Conservation (phyloP, 2,888 invertebrate genomes). For the Iselma pallidipennis region DNA sequence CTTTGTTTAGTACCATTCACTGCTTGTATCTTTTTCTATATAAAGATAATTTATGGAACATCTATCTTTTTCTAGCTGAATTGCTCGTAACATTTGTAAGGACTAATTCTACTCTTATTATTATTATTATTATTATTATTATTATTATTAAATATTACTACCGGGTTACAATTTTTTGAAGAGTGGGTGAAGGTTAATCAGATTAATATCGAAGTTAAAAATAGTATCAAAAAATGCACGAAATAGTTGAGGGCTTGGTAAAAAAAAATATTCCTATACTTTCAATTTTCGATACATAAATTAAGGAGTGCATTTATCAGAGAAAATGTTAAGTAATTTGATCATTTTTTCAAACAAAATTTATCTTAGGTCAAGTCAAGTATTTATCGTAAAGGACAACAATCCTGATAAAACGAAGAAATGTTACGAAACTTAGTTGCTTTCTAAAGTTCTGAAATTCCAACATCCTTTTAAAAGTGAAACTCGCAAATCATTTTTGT, state of each 20-base stretch:
- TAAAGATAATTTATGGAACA: not conserved
- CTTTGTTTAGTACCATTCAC: conserved; percentile 2
- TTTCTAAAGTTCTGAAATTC: not conserved
- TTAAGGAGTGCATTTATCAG: no score
- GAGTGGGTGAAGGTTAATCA: not conserved
- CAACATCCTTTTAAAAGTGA: not conserved
- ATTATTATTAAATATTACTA: not conserved
- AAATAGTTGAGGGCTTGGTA: not conserved
- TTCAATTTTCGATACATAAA: no score
- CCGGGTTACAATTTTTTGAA: not conserved
- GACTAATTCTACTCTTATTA: not conserved
- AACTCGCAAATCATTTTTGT: conserved; percentile 3
- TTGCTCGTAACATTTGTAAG: not conserved
- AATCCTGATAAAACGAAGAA: not conserved
- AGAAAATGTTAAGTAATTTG: no score
- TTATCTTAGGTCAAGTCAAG: not conserved
- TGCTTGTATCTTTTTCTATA: not conserved
- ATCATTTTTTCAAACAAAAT: no score
- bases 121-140: not conserved
- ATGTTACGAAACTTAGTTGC: not conserved
- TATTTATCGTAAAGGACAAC: not conserved
- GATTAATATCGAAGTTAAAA: not conserved
- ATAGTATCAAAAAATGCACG: not conserved
- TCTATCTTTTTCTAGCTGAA: not conserved
- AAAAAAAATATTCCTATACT: not conserved